Percentiles rank a stretch among this genome's conserved stretches.
These are phyloP conservation scores for Procavia capensis DNA, from an alignment of 2,113 vertebrate genomes.

Conservation along the genomic window DNA sequence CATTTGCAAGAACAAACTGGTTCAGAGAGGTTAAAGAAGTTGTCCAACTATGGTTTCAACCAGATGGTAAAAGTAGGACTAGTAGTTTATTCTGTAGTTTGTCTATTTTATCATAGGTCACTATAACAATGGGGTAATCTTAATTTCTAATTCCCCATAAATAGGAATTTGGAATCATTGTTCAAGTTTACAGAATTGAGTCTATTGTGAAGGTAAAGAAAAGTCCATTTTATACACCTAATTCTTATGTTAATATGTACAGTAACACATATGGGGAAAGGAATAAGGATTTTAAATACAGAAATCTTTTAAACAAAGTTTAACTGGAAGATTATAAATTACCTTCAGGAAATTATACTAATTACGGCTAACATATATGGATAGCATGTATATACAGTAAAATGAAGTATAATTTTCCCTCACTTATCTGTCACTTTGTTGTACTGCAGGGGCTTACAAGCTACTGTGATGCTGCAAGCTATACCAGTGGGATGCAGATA, in stretches of 20 bases:
- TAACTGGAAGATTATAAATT: neutral
- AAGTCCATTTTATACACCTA: neutral
- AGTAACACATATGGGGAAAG: neutral
- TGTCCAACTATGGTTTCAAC: slow-evolving; percentile 1
- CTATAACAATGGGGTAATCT: neutral
- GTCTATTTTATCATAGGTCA: neutral
- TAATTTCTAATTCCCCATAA: slow-evolving; percentile 37
- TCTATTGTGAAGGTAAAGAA: slow-evolving; percentile 29
- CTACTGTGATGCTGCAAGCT: no score
- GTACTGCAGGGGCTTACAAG: no score
- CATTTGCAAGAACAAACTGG: slow-evolving; percentile 13
- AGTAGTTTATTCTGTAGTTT: neutral
- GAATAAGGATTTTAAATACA: neutral
- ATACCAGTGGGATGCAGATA: no score
- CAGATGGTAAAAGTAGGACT: neutral
- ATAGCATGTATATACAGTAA: neutral
- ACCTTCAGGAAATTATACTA: neutral
- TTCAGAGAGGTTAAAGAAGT: slow-evolving; percentile 33
- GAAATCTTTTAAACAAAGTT: neutral
- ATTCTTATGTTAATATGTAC: neutral
- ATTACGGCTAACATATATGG: neutral
- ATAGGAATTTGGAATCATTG: neutral
- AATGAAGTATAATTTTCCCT: neutral
- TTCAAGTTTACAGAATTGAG: neutral
- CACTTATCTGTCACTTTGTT: no score